These are phyloP conservation scores for Tapirus terrestris DNA, from an alignment of 2,113 vertebrate genomes.

Conservation along the genomic window DNA sequence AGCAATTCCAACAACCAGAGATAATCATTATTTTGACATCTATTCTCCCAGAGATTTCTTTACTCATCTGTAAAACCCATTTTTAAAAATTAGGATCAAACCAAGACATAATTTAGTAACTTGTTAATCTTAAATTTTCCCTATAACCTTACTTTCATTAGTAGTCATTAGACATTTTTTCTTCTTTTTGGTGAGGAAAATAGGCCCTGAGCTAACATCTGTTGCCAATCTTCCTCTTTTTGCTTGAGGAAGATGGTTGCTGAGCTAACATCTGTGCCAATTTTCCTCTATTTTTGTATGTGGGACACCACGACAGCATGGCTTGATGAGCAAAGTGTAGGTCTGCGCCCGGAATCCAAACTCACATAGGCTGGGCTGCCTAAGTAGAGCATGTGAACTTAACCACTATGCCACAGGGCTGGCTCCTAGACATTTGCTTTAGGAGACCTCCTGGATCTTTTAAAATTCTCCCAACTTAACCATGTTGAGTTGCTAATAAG, in stretches of 20 bases:
- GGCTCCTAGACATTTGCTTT: not conserved
- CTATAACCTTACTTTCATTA: not conserved
- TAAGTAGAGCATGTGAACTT: no score
- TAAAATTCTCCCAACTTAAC: not conserved
- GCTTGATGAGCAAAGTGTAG: no score
- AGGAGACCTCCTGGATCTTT: not conserved
- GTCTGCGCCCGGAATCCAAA: no score
- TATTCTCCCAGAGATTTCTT: not conserved
- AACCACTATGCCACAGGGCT: no score
- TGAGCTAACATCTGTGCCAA: no score
- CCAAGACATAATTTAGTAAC: not conserved
- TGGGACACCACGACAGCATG: no score
- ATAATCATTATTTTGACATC: conserved; percentile 6
- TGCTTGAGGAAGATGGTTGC: no score
- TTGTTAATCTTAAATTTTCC: not conserved
- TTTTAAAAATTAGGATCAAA: conserved; percentile 29
- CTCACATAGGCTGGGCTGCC: no score
- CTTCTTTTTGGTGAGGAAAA: no score
- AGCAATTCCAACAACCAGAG: not conserved
- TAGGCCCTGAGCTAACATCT: no score
- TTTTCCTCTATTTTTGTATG: no score
- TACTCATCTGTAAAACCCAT: not conserved
- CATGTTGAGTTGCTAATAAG: not conserved
- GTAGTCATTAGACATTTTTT: not conserved
- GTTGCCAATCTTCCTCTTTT: no score